Evolutionary conservation across 2,797 vertebrate genomes (phyloP).

Genomic region (Hoplostethus mediterraneus): DNA sequence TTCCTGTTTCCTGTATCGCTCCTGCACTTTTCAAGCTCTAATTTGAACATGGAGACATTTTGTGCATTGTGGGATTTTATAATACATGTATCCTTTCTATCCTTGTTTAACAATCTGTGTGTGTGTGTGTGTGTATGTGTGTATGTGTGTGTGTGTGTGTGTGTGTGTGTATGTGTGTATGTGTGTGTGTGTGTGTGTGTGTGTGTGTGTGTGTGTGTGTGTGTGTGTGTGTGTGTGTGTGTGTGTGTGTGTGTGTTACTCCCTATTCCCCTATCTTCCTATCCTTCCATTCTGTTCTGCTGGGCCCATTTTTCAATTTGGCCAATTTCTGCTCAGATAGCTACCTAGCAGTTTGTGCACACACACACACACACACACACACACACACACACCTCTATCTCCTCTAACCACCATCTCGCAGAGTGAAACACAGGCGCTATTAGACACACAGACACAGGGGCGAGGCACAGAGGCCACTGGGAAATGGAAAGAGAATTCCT

Average conservation of each 20-base stretch:
- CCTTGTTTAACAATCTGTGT: not conserved
- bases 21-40: too few relatives aligned
- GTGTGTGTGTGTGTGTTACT: constrained; percentile 14
- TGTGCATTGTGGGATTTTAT: too few relatives aligned
- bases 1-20: too few relatives aligned
- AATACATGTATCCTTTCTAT: too few relatives aligned
- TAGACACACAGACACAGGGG: constrained; percentile 38
- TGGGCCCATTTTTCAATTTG: constrained; percentile 83
- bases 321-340: constrained; percentile 77
- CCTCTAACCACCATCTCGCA: constrained; percentile 43
- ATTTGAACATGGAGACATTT: too few relatives aligned
- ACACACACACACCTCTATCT: constrained; percentile 31
- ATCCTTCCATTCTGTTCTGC: constrained; percentile 64
- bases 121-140: not conserved
- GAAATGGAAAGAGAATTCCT: constrained; percentile 65
- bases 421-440: constrained; percentile 60
- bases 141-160: not conserved
- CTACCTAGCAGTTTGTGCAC: constrained; percentile 31
- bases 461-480: constrained; percentile 26
- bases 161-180: constrained; percentile 1
- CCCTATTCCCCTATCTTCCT: constrained; percentile 29
- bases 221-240: not conserved
- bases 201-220: constrained; percentile 8
- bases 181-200: not conserved
- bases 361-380: constrained; percentile 27